phyloP scores from a whole-genome alignment of 2,113 vertebrate genomes.

The Tragulus kanchil region DNA sequence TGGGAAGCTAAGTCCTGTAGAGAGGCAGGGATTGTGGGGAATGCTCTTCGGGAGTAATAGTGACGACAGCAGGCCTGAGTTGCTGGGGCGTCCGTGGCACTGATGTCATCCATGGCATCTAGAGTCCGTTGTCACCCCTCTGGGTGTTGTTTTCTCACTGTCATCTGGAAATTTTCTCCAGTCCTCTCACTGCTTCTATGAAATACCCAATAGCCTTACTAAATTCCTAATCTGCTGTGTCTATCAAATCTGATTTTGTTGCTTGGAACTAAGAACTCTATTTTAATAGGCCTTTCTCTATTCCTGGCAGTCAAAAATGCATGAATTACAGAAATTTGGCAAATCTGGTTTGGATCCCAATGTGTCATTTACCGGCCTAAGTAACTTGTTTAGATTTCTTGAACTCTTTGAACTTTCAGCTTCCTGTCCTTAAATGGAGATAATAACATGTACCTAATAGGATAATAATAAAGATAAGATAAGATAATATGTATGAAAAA shows the following conservation, averaged over 20 bases:
- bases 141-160: background rate
- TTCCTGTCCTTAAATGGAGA: slow-evolving; percentile 22
- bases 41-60: background rate
- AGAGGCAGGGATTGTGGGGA: background rate
- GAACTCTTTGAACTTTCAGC: background rate
- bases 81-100: background rate
- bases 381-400: background rate
- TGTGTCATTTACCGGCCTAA: background rate
- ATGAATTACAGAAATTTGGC: slow-evolving; percentile 36
- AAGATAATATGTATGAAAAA: background rate
- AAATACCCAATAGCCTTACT: background rate
- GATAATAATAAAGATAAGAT: background rate
- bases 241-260: background rate
- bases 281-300: slow-evolving; percentile 35
- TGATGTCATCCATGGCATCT: background rate
- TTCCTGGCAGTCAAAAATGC: background rate
- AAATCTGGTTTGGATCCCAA: background rate
- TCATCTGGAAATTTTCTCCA: background rate
- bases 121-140: fast-evolving
- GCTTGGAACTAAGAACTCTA: background rate
- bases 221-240: background rate
- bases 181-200: background rate
- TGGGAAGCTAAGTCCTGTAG: background rate
- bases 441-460: background rate
- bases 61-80: too few relatives aligned